A percentile compares a stretch with the other conserved stretches of the same genome.
Conservation (phyloP, 2,113 vertebrate species). For the Hippocampus abdominalis region DNA sequence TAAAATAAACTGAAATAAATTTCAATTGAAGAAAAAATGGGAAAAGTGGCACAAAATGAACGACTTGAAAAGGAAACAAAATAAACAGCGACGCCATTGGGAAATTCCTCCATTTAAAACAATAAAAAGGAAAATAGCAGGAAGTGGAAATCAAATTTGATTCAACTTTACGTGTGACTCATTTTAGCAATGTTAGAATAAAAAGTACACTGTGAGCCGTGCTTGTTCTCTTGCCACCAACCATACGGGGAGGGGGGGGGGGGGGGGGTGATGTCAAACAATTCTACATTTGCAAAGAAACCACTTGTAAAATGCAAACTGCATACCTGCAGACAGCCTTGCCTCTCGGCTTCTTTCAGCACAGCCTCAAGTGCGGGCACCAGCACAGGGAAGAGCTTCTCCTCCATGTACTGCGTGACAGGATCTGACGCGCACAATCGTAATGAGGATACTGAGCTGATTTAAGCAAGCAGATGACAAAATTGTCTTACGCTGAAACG, state of each 20-base stretch:
- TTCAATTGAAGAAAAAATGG: background rate
- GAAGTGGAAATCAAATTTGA: background rate
- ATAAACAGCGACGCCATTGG: background rate
- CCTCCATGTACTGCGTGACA: constrained; percentile 72
- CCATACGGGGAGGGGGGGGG: too few relatives aligned
- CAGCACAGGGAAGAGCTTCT: constrained; percentile 80
- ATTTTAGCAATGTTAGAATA: too few relatives aligned
- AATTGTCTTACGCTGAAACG: constrained; percentile 27
- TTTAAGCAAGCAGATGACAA: background rate
- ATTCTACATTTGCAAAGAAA: too few relatives aligned
- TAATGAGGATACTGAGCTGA: background rate
- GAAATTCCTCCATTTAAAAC: background rate
- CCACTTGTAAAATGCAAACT: background rate
- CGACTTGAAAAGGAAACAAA: background rate
- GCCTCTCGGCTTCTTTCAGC: constrained; percentile 75
- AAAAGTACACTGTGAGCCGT: too few relatives aligned
- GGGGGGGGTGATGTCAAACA: too few relatives aligned
- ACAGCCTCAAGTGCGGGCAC: constrained; percentile 81
- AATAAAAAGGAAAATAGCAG: background rate
- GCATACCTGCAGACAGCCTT: constrained; percentile 81
- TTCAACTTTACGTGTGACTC: too few relatives aligned
- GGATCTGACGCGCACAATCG: constrained; percentile 67
- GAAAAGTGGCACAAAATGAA: background rate
- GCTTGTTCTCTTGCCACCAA: too few relatives aligned
- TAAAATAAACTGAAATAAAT: background rate